These are phyloP conservation scores for Arenaria interpres DNA, from an alignment of 2,113 vertebrate species.

Conservation along the genomic window DNA sequence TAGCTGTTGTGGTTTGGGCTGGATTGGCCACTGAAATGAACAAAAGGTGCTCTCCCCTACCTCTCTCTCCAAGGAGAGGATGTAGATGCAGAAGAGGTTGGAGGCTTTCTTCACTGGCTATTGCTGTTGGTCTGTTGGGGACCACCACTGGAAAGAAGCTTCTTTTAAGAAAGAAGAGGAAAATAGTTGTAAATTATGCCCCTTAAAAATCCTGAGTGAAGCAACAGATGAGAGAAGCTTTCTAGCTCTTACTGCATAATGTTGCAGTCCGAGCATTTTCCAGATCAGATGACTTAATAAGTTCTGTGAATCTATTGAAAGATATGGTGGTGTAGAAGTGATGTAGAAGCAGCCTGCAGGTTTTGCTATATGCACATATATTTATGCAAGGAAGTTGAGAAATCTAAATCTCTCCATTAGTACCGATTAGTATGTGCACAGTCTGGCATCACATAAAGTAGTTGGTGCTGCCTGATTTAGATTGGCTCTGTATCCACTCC, in stretches of 20 bases:
- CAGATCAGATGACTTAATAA: not conserved
- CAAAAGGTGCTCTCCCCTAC: not conserved
- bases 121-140: not conserved
- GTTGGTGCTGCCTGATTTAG: not conserved
- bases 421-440: not conserved
- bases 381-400: not conserved
- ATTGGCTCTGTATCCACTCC: not conserved
- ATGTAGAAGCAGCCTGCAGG: not conserved
- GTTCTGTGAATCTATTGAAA: not conserved
- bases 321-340: too few species aligned
- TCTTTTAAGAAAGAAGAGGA: not conserved
- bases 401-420: not conserved
- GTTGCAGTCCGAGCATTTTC: not conserved
- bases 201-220: not conserved
- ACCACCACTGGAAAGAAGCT: not conserved
- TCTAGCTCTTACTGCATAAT: accelerated
- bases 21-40: not conserved
- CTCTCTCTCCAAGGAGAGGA: not conserved
- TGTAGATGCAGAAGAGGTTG: not conserved
- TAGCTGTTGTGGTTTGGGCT: not conserved
- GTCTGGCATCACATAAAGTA: not conserved
- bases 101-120: not conserved
- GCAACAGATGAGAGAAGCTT: not conserved
- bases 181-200: not conserved
- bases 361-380: not conserved